phyloP scores from a whole-genome alignment of 2,797 vertebrate genomes.

The Gadopsis bispinosus region DNA sequence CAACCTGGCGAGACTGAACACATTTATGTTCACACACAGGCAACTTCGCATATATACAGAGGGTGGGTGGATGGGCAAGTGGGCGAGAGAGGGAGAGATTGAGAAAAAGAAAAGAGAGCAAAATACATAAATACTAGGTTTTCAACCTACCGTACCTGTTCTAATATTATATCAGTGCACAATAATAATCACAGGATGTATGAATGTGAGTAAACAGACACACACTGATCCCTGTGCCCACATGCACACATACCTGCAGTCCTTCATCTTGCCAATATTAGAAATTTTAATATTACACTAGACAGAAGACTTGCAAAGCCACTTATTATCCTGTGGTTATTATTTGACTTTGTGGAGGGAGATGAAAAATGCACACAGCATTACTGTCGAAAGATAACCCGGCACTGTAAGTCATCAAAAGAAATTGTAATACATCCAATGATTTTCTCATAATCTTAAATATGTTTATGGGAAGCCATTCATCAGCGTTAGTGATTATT shows the following conservation, averaged over 20 bases:
- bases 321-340: conserved; percentile 46
- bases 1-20: conserved; percentile 33
- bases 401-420: conserved; percentile 45
- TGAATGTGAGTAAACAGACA: conserved; percentile 16
- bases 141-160: background rate
- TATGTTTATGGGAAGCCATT: conserved; percentile 67
- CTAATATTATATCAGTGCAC: conserved; percentile 5
- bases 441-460: conserved; percentile 67
- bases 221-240: background rate
- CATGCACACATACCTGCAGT: conserved; percentile 4
- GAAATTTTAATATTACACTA: conserved; percentile 53
- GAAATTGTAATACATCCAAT: conserved; percentile 55
- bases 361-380: conserved; percentile 54
- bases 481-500: conserved; percentile 67
- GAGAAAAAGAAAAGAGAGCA: background rate
- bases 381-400: conserved; percentile 57
- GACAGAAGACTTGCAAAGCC: conserved; percentile 48
- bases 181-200: conserved; percentile 17
- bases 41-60: background rate
- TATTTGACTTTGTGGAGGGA: conserved; percentile 57
- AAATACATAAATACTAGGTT: background rate
- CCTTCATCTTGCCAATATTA: conserved; percentile 32
- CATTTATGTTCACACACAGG: background rate
- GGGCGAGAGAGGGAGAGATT: background rate
- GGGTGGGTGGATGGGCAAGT: too few relatives aligned